phyloP scores from a whole-genome alignment of 2,797 vertebrate species.

The Podargus strigoides region DNA sequence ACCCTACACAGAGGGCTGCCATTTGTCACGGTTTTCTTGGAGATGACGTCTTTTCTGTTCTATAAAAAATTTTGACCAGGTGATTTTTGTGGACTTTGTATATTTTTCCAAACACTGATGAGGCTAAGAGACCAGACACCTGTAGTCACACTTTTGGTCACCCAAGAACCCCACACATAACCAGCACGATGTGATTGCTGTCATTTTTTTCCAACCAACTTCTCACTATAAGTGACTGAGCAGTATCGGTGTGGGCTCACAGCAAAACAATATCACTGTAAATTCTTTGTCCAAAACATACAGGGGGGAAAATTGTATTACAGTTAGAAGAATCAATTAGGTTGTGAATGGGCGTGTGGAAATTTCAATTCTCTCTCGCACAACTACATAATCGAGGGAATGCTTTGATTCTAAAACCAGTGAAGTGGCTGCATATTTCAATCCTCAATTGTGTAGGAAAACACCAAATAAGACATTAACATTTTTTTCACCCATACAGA shows the following conservation, averaged over 20 bases:
- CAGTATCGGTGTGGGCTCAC: neutral
- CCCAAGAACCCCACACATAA: neutral
- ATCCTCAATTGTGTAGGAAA: slow-evolving; percentile 64
- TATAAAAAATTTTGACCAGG: neutral
- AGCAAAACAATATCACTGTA: slow-evolving; percentile 32
- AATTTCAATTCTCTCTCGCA: slow-evolving; percentile 69
- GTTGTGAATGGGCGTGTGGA: slow-evolving; percentile 62
- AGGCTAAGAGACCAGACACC: neutral
- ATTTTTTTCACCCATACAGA: neutral
- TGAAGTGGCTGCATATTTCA: slow-evolving; percentile 70
- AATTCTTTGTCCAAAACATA: slow-evolving; percentile 56
- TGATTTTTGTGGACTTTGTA: neutral
- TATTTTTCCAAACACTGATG: neutral
- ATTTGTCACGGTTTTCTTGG: neutral
- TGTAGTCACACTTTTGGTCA: neutral
- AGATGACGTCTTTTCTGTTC: neutral
- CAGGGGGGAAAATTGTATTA: slow-evolving; percentile 63
- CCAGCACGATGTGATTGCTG: neutral
- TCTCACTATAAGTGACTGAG: neutral
- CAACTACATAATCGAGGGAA: slow-evolving; percentile 58
- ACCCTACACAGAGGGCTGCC: neutral
- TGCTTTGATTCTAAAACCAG: slow-evolving; percentile 63
- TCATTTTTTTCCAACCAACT: neutral
- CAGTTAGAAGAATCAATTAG: slow-evolving; percentile 75
- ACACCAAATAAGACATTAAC: slow-evolving; percentile 57